Evolutionary conservation across 2,888 invertebrate genomes (phyloP).

Genomic region (Melikaiella ostensackeni): DNA sequence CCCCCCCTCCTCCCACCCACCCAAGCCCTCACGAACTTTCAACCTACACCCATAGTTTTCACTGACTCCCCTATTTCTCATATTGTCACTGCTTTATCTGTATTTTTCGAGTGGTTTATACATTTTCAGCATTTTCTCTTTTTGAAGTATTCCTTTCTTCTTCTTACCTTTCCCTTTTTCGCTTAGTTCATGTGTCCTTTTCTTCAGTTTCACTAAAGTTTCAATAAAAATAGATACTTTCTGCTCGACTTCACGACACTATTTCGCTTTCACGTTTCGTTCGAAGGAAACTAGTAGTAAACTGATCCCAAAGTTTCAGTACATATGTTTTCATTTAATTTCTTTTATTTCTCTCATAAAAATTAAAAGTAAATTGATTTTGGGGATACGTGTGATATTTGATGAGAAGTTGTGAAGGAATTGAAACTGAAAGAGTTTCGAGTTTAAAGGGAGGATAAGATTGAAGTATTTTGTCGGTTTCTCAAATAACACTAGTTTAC

Average conservation of each 20-base stretch:
- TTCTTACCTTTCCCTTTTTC: not conserved
- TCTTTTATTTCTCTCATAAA: not conserved
- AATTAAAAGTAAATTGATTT: not conserved
- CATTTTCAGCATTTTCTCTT: not conserved
- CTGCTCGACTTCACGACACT: conserved; percentile 19
- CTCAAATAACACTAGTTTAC: too few relatives aligned
- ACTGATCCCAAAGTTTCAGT: not conserved
- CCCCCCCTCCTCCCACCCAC: not conserved
- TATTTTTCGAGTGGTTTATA: not conserved
- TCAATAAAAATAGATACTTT: not conserved
- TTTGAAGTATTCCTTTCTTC: not conserved
- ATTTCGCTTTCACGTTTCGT: not conserved
- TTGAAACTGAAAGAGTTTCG: too few relatives aligned
- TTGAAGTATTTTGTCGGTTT: too few relatives aligned
- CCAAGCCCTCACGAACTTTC: not conserved
- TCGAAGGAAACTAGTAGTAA: not conserved
- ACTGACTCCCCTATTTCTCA: conserved; percentile 1
- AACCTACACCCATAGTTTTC: not conserved
- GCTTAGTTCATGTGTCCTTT: not conserved
- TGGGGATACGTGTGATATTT: not conserved
- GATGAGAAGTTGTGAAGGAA: too few relatives aligned
- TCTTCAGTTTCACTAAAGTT: not conserved
- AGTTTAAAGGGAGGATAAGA: too few relatives aligned
- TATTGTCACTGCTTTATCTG: not conserved
- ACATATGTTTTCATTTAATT: not conserved